These are phyloP conservation scores for Phymastichus coffea DNA, from an alignment of 1,140 invertebrate species.

Conservation along the genomic window DNA sequence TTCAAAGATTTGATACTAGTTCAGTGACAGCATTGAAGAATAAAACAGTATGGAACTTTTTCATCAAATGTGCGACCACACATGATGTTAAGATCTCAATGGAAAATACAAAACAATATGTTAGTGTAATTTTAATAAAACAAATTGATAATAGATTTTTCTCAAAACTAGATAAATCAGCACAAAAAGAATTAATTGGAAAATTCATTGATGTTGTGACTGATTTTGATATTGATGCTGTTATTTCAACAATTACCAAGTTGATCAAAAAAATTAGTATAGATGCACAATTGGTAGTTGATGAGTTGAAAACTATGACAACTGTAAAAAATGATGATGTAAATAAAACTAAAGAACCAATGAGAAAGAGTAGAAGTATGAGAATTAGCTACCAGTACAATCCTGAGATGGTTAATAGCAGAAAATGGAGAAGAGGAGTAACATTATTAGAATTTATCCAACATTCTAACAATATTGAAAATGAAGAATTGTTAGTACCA, in stretches of 20 bases:
- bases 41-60: slow-evolving; percentile 45
- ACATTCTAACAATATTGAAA: slow-evolving; percentile 72
- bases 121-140: slow-evolving; percentile 50
- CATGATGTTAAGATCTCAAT: slow-evolving; percentile 30
- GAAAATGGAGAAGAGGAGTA: slow-evolving; percentile 76
- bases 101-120: slow-evolving; percentile 18
- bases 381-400: slow-evolving; percentile 29
- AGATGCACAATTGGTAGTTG: slow-evolving; percentile 63
- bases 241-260: slow-evolving; percentile 63
- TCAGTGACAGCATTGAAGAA: slow-evolving; percentile 47
- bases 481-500: slow-evolving; percentile 67
- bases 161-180: slow-evolving; percentile 28
- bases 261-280: slow-evolving; percentile 71
- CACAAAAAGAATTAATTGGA: slow-evolving; percentile 43
- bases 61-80: slow-evolving; percentile 38
- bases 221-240: slow-evolving; percentile 49
- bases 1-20: slow-evolving; percentile 45
- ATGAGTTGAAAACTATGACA: slow-evolving; percentile 63
- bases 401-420: slow-evolving; percentile 61
- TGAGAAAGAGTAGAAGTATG: slow-evolving; percentile 45
- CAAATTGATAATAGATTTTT: slow-evolving; percentile 62
- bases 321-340: slow-evolving; percentile 33
- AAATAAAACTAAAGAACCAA: slow-evolving; percentile 3
- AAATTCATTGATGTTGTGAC: slow-evolving; percentile 50
- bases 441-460: slow-evolving; percentile 83